These are phyloP conservation scores for Lacerta agilis DNA, from an alignment of 2,797 vertebrate species.

Conservation along the genomic window DNA sequence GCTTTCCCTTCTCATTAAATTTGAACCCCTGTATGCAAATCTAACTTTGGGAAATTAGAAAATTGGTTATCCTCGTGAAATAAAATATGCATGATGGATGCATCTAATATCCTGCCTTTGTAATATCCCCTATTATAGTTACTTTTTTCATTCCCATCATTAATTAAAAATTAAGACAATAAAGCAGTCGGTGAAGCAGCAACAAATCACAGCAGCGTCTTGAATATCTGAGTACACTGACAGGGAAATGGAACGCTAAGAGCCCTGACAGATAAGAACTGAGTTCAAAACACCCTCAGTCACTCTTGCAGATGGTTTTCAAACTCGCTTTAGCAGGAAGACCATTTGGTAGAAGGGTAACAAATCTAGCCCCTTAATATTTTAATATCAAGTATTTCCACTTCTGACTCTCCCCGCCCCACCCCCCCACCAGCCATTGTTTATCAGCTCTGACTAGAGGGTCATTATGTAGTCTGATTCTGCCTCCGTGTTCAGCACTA, in stretches of 20 bases:
- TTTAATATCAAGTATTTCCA: constrained; percentile 22
- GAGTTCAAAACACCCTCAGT: neutral
- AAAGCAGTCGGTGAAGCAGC: constrained; percentile 31
- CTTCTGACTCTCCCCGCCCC: neutral
- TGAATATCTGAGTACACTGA: constrained; percentile 18
- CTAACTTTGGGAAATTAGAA: constrained; percentile 58
- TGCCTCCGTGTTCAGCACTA: neutral
- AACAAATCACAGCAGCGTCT: constrained; percentile 11
- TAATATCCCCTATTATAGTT: constrained; percentile 31
- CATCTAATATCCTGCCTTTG: constrained; percentile 50
- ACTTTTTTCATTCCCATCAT: constrained; percentile 41
- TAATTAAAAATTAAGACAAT: constrained; percentile 58
- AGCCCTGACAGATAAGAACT: neutral
- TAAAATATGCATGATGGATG: constrained; percentile 58
- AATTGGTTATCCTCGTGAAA: constrained; percentile 47
- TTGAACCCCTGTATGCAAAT: constrained; percentile 48
- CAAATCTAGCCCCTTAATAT: neutral
- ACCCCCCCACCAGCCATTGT: neutral
- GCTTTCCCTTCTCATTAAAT: constrained; percentile 48
- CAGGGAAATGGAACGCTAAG: constrained; percentile 27
- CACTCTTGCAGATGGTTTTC: constrained; percentile 21
- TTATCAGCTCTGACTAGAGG: neutral
- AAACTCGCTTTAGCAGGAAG: constrained; percentile 10
- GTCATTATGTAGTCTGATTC: constrained; percentile 29
- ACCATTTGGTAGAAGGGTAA: neutral